These are phyloP conservation scores for Butorides virescens DNA, from an alignment of 2,113 vertebrate genomes.

Conservation along the genomic window DNA sequence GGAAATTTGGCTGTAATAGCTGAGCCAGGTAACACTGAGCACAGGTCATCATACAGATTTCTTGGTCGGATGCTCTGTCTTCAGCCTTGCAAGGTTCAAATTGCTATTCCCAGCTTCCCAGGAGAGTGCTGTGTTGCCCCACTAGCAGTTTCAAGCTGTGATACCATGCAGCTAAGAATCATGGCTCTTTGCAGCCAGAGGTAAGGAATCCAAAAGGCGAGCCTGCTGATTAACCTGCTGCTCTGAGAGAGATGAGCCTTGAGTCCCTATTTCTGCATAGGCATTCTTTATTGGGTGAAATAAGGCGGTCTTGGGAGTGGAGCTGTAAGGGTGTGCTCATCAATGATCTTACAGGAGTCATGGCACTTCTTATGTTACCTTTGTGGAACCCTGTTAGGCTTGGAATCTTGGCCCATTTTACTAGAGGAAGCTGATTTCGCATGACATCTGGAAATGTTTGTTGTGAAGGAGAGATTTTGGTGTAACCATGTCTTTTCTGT, in stretches of 20 bases:
- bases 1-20: neutral
- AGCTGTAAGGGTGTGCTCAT: neutral
- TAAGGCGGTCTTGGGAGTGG: neutral
- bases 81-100: neutral
- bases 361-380: neutral
- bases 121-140: neutral
- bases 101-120: neutral
- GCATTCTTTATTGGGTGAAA: neutral
- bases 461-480: neutral
- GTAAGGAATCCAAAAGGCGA: neutral
- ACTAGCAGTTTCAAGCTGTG: neutral
- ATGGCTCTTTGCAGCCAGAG: neutral
- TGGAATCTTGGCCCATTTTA: neutral
- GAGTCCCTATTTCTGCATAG: neutral
- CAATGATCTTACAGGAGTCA: fast-evolving
- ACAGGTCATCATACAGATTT: neutral
- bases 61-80: neutral
- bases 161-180: neutral
- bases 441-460: neutral
- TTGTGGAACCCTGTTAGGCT: neutral
- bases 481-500: neutral
- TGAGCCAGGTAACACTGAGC: neutral
- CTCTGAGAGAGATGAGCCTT: neutral
- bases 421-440: neutral
- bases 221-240: neutral